Percentiles rank a stretch among this genome's conserved stretches.
Conservation (phyloP, 2,888 invertebrate genomes). For the Lithophane semibrunnea region DNA sequence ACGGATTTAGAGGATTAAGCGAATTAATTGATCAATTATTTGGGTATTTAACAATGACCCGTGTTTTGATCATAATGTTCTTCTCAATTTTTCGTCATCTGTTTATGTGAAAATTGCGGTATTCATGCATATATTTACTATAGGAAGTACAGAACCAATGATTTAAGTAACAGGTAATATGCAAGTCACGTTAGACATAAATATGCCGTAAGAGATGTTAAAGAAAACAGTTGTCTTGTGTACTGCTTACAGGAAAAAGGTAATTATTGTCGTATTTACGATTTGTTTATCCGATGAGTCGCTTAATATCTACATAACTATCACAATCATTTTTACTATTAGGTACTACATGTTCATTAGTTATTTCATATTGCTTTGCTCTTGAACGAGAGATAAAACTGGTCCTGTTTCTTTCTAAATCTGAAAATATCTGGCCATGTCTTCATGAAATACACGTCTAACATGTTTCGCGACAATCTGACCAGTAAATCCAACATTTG, state of each 20-base stretch:
- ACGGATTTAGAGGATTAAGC: constrained; percentile 37
- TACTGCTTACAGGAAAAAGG: constrained; percentile 39
- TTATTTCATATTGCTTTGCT: background rate
- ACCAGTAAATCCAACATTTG: background rate
- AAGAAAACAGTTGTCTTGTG: constrained; percentile 46
- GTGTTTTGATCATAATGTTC: background rate
- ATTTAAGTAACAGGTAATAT: constrained; percentile 45
- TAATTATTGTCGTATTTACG: constrained; percentile 38
- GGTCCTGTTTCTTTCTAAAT: background rate
- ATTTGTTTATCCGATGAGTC: constrained; percentile 25
- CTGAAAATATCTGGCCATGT: background rate
- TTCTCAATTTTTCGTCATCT: background rate
- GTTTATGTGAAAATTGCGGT: background rate
- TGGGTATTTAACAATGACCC: constrained; percentile 36
- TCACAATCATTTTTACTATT: background rate
- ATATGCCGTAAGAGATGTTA: constrained; percentile 32
- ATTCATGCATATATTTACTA: constrained; percentile 16
- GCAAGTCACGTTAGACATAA: constrained; percentile 56
- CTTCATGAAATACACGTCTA: background rate
- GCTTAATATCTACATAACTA: constrained; percentile 2
- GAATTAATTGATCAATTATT: constrained; percentile 41
- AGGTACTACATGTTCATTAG: background rate
- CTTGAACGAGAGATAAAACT: background rate
- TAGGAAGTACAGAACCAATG: constrained; percentile 23
- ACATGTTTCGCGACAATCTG: background rate